A percentile compares a stretch with the other conserved stretches of the same genome.
These are phyloP conservation scores for Ageneiosus marmoratus DNA, from an alignment of 2,113 vertebrate species.

Conservation along the genomic window DNA sequence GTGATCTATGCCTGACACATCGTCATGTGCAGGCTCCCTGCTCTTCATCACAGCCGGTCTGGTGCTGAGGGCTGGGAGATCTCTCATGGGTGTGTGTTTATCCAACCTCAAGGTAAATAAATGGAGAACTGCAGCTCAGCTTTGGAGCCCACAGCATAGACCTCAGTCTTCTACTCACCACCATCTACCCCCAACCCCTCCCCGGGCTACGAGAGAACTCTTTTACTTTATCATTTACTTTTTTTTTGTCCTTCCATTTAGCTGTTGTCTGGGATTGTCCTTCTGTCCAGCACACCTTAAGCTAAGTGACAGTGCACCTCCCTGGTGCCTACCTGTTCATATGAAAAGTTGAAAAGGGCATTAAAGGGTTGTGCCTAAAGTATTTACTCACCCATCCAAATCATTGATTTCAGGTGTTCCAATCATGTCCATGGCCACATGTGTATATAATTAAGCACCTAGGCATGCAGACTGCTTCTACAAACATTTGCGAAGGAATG, in stretches of 20 bases:
- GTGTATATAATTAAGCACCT: too few species aligned
- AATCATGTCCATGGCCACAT: too few species aligned
- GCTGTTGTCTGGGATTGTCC: neutral
- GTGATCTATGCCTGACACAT: slow-evolving; percentile 4
- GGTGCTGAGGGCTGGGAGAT: slow-evolving; percentile 44
- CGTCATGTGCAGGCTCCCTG: neutral
- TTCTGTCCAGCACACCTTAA: neutral
- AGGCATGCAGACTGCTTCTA: too few species aligned
- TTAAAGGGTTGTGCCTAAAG: neutral
- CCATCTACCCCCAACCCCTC: neutral
- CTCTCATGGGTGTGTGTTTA: slow-evolving; percentile 44
- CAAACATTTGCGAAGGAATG: too few species aligned
- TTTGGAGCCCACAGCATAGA: slow-evolving; percentile 14
- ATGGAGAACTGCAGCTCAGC: slow-evolving; percentile 18
- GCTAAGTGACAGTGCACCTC: neutral
- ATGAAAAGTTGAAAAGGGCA: neutral
- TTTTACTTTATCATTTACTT: slow-evolving; percentile 8
- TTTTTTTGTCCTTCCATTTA: too few species aligned
- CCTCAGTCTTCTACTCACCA: neutral
- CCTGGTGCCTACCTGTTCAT: neutral
- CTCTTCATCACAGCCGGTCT: slow-evolving; percentile 23
- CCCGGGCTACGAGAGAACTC: slow-evolving; percentile 7
- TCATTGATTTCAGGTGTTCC: too few species aligned
- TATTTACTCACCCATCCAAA: too few species aligned
- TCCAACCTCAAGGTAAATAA: slow-evolving; percentile 48